phyloP scores from a whole-genome alignment of 2,797 vertebrate genomes.

The Acropternis orthonyx region DNA sequence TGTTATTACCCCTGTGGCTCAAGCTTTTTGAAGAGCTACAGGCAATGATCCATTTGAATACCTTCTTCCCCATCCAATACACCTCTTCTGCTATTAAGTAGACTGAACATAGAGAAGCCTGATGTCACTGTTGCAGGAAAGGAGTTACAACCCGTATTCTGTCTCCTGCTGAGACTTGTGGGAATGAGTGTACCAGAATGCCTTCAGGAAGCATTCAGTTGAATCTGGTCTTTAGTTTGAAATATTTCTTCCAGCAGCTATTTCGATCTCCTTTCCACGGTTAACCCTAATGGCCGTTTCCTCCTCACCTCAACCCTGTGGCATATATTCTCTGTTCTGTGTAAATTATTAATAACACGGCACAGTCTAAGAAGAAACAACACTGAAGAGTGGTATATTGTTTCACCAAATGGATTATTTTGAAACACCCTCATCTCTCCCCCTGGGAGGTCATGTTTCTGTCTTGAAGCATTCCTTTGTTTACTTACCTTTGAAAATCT shows the following conservation, averaged over 20 bases:
- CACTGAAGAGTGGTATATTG: background rate
- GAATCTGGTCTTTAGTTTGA: background rate
- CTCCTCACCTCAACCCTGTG: background rate
- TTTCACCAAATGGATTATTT: background rate
- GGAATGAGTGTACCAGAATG: background rate
- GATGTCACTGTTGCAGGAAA: background rate
- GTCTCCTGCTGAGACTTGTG: background rate
- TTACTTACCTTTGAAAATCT: background rate
- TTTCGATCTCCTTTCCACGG: background rate
- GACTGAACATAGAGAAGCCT: background rate
- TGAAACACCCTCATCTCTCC: accelerated
- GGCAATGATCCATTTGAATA: background rate
- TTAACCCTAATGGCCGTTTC: background rate
- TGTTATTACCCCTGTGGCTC: background rate
- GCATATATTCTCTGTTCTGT: background rate
- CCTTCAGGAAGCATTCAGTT: background rate
- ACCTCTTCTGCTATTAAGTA: background rate
- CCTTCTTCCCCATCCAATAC: background rate
- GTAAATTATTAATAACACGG: background rate
- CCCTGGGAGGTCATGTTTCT: background rate
- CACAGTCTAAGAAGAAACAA: background rate
- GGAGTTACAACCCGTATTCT: background rate
- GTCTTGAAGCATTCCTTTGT: background rate
- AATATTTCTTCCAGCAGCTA: background rate
- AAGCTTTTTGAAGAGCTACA: background rate